phyloP scores from a whole-genome alignment of 2,113 vertebrate species.

The Cyprinodon variegatus region DNA sequence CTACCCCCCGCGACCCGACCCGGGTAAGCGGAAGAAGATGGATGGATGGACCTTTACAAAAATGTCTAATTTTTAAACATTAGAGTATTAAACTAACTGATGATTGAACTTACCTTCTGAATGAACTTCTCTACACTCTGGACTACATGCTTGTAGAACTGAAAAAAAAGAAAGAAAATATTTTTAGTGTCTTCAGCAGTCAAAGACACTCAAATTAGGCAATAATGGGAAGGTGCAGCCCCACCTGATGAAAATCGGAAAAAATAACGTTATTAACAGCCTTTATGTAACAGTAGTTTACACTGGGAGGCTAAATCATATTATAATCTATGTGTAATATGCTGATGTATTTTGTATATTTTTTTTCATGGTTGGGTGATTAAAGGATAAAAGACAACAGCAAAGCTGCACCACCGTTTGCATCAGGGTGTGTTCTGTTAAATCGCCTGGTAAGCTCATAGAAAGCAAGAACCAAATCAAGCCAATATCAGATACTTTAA shows the following conservation, averaged over 20 bases:
- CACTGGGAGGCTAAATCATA: too few species aligned
- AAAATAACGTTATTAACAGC: neutral
- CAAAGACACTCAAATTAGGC: neutral
- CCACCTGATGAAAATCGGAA: neutral
- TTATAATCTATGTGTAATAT: too few species aligned
- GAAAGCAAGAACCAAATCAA: neutral
- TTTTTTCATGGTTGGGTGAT: too few species aligned
- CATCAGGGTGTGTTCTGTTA: too few species aligned
- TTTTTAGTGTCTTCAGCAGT: neutral
- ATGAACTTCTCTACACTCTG: slow-evolving; percentile 99
- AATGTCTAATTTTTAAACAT: neutral
- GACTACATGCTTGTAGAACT: slow-evolving; percentile 99
- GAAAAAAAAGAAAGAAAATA: slow-evolving; percentile 45
- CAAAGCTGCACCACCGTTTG: too few species aligned
- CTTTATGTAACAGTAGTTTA: too few species aligned
- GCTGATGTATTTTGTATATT: too few species aligned
- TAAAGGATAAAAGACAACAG: too few species aligned
- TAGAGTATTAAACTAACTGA: neutral
- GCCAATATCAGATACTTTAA: too few species aligned
- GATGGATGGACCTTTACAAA: neutral
- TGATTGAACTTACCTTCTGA: slow-evolving; percentile 88
- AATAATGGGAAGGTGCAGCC: neutral
- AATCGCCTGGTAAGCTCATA: too few species aligned
- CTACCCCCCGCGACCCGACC: too few species aligned
- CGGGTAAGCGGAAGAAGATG: too few species aligned